Evolutionary conservation across 2,888 invertebrate species (phyloP).

Genomic region (Campoplex nolae): DNA sequence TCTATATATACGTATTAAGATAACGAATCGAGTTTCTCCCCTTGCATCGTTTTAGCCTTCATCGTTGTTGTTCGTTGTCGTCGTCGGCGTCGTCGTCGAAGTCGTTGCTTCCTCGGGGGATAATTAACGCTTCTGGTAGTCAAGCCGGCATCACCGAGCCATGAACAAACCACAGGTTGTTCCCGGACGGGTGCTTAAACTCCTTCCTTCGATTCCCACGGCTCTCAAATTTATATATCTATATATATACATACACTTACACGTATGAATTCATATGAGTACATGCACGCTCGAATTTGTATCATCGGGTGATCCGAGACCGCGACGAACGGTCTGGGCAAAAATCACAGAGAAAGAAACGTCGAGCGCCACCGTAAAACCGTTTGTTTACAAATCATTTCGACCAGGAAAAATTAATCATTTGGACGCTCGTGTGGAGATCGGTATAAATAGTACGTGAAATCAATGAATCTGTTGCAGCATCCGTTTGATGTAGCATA

Average conservation of each 20-base stretch:
- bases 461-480: no score
- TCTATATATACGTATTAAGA: constrained; percentile 44
- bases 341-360: constrained; percentile 14
- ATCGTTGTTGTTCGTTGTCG: constrained; percentile 33
- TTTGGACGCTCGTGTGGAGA: no score
- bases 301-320: constrained; percentile 14
- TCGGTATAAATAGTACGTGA: no score
- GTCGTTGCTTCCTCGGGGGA: constrained; percentile 47
- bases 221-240: constrained; percentile 30
- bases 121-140: constrained; percentile 59
- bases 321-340: constrained; percentile 31
- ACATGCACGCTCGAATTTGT: not conserved
- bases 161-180: constrained; percentile 58
- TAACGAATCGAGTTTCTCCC: constrained; percentile 59
- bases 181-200: constrained; percentile 53
- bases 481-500: no score
- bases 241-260: constrained; percentile 2
- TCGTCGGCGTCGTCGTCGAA: constrained; percentile 38
- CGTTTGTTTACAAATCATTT: not conserved
- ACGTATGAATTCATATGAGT: constrained; percentile 1
- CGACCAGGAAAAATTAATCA: not conserved
- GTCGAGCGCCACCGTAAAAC: not conserved
- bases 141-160: constrained; percentile 51
- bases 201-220: constrained; percentile 60
- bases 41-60: constrained; percentile 25